These are phyloP conservation scores for Galago senegalensis DNA, from an alignment of 2,797 vertebrate genomes.

Conservation along the genomic window DNA sequence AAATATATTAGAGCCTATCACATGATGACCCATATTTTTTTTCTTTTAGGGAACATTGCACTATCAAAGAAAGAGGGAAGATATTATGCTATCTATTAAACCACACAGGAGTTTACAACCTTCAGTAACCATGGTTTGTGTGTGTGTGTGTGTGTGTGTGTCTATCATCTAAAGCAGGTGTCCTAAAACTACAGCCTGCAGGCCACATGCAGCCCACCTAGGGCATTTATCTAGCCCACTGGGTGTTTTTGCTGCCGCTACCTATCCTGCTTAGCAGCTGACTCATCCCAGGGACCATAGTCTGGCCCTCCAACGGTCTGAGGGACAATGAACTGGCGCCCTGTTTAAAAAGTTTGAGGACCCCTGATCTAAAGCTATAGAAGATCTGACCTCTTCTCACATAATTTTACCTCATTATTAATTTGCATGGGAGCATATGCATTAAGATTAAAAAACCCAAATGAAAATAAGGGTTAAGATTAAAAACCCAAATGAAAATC, in stretches of 20 bases:
- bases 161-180: too few relatives aligned
- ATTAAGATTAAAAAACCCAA: neutral
- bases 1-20: neutral
- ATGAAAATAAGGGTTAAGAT: neutral
- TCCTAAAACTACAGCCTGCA: too few relatives aligned
- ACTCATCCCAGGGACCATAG: too few relatives aligned
- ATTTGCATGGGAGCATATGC: neutral
- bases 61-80: neutral
- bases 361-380: too few relatives aligned
- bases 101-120: neutral
- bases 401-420: neutral
- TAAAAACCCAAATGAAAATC: neutral
- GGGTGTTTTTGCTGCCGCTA: too few relatives aligned
- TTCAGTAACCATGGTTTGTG: neutral
- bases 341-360: too few relatives aligned
- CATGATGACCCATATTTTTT: neutral
- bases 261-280: too few relatives aligned
- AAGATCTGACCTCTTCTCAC: neutral
- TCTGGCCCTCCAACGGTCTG: too few relatives aligned
- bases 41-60: neutral
- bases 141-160: neutral
- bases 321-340: too few relatives aligned
- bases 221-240: too few relatives aligned
- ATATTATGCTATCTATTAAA: neutral
- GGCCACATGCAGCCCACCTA: too few relatives aligned